Base-by-base conservation (phyloP, 2,888 invertebrate genomes). In the Ferrisia virgata region DNA sequence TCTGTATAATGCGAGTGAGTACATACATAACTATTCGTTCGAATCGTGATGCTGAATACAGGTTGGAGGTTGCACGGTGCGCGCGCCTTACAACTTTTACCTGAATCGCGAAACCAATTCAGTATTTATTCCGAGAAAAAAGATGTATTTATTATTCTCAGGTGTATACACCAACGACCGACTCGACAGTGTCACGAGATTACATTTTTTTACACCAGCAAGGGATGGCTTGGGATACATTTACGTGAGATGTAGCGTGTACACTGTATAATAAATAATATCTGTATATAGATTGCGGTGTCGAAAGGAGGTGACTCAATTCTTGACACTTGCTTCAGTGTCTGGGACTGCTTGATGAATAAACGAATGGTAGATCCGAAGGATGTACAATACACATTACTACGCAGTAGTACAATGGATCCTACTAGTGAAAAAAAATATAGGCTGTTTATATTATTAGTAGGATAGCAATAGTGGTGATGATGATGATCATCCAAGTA, bases 11-110 rank as follows among this genome's bases (percentile, higher is more conserved):
- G 36, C 36, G 36, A 6, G n/a, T 36, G 4, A 36, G 36, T 36
- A 8, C 8, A 36, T 8, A 4, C 5, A 6, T 36, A 4, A 36
- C 36, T 36, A 8, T 8, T 8, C 36, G 36, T 76, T 76, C 25
- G 15, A 13, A 28, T 40, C 79, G 40, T 36, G n/a, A n/a, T n/a
- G 72, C 33, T 72, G 79, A 40, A 43, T 47, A 43, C 79, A 78
- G 78, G 79, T 79, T 25, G 79, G 43, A 78, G 78, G 79, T 79
- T 25, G 79, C 79, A 47, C 6, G 79, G 40, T 79, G 79, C 79
- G 47, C 47, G 43, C 47, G 43, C n/a, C 18, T 18, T 39, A n/a
- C 31, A 11, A 69, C 69, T 69, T 76, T 76, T 76, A 76, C 72
- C 72, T 76, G 72, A 76, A 76, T 36, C 72, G 72, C 72, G n/a